Evolutionary conservation across 2,113 vertebrate genomes (phyloP), one percentile per base, ranked within the genome.

Genomic region (Melanerpes formicivorus): DNA sequence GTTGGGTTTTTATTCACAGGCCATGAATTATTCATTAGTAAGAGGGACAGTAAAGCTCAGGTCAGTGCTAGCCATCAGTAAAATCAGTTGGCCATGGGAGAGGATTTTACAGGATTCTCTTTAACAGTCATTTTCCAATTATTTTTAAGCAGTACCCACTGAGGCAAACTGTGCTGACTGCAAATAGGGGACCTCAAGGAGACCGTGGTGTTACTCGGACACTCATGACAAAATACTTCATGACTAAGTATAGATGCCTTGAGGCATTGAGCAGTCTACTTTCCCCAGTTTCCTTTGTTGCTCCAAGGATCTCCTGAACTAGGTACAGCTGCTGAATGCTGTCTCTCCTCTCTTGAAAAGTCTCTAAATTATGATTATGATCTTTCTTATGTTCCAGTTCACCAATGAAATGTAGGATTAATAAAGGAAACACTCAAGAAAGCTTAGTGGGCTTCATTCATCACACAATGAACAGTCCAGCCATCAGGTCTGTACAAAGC

Each of bases 21-120:
- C 75, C n/a, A 60, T 78, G 76, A 92, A 93, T 89, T 82, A 96
- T 89, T 77, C 81, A 75, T 60, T 10, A 37, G 22, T 25, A 32
- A 83, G 26, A 74, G 62, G 6, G 10, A 32, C 65, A 52, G 19
- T 8, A 60, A 48, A 62, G 34, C 16, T 90, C 69, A 83, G 40
- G 32, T 63, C 71, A 58, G 84, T 80, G 93, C 52, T 5, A 80
- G 48, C 54, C 48, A 58, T 34, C 64, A 69, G 76, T 42, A 74
- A 84, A 84, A 89, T 52, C 56, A 70, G 37, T 34, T 58, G 59
- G 50, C 54, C 44, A 17, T 7, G n/a, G 54, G 44, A 85, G 37
- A 85, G 44, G 44, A 70, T 88, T 87, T 29, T 66, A 50, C 11
- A 40, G 69, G 6, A 10, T 66, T 34, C 27, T 62, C 87, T 67